Evolutionary conservation across 2,113 vertebrate genomes (phyloP), one percentile per base, ranked within the genome.

Genomic region (Indicator maculatus): DNA sequence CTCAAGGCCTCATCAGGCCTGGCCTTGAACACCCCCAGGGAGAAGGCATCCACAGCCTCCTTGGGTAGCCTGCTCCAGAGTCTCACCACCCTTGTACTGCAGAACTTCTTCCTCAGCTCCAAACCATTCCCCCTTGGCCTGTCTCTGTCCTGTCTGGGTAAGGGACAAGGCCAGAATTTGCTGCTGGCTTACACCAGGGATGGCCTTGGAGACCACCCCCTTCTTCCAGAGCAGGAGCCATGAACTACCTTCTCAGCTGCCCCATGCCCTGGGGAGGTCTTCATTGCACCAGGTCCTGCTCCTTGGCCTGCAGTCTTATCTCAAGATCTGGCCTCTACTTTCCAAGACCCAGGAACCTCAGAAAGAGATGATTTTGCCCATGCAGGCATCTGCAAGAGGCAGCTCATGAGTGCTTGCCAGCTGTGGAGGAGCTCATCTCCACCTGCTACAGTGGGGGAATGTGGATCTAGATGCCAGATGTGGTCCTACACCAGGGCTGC

Each of bases 321-420:
- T 33, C 24, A 1, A 2, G 50, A 39, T 63, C 3, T 27, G 67
- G 41, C 6, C 5, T 28, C 17, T 50, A 28, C 28, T 38, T 75
- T 47, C 85, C 38, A 10, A 27, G 53, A 33, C 5, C 8, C 70
- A 8, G 27, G 5, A 2, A 5, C 21, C 63, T 86, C 50, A 7
- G 10, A 23, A 44, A 1, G 24, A 30, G 38, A 8, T 16, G 2
- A 3, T 56, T 44, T 12, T 44, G 30, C 8, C 45, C 1, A 0
- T 26, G 39, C 63, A 44, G 81, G 38, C 12, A 8, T 14, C 13
- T 0, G 5, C 6, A 36, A 24, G 64, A 41, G 45, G 66, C 30
- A 71, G 39, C 44, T 38, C 1, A 0, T 18, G 73, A 24, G 24
- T 21, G 7, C 3, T 3, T 71, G 53, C 41, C 65, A 9, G 41